phyloP scores from a whole-genome alignment of 2,888 invertebrate genomes.

The Kryphioiulus occultus region DNA sequence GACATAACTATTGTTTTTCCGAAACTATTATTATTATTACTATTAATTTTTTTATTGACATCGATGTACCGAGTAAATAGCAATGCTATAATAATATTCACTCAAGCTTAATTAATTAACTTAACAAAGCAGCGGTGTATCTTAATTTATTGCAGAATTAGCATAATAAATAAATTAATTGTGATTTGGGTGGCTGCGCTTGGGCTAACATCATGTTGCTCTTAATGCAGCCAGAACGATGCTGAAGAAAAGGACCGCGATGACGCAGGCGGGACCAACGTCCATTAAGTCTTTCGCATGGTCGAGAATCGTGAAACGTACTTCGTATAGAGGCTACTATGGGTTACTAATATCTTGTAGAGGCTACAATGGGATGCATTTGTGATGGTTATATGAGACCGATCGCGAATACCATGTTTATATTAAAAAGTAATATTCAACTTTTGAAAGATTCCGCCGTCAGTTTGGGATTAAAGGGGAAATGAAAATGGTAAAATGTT shows the following conservation, averaged over 20 bases:
- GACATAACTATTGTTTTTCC: background rate
- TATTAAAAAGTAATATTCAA: too few species aligned
- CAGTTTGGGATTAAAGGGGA: too few species aligned
- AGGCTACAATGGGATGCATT: too few species aligned
- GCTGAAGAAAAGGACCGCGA: slow-evolving; percentile 1
- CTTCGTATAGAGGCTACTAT: background rate
- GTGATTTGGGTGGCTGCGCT: background rate
- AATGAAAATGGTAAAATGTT: too few species aligned
- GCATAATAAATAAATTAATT: background rate
- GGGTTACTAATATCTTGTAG: background rate
- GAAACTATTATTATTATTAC: too few species aligned
- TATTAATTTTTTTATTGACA: too few species aligned
- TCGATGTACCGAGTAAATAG: too few species aligned
- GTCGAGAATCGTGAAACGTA: background rate
- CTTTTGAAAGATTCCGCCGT: too few species aligned
- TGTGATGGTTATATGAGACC: too few species aligned
- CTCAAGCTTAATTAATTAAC: background rate
- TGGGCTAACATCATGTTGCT: background rate
- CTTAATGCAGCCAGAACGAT: slow-evolving; percentile 24
- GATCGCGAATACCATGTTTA: too few species aligned
- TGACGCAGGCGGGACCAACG: background rate
- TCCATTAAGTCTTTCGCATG: background rate
- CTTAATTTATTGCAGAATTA: background rate
- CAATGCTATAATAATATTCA: too few species aligned
- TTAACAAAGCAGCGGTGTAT: too few species aligned